Evolutionary conservation across 2,797 vertebrate genomes (phyloP).

Genomic region (Hippoglossus hippoglossus): DNA sequence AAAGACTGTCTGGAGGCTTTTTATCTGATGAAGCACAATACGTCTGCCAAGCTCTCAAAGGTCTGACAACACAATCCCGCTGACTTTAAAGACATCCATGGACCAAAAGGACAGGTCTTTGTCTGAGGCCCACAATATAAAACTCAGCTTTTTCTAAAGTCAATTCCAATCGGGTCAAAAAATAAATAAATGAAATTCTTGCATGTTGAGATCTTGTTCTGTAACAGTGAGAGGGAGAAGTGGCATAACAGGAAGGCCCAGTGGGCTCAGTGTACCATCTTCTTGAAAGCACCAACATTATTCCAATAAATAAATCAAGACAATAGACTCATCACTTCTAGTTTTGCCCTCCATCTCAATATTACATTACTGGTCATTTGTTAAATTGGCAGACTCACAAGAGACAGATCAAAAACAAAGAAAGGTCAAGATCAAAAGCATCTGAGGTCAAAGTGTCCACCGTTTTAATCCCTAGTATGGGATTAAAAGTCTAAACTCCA

Average conservation of each 20-base stretch:
- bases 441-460: too few relatives aligned
- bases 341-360: too few relatives aligned
- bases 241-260: background rate
- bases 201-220: conserved; percentile 5
- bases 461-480: too few relatives aligned
- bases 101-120: conserved; percentile 32
- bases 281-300: too few relatives aligned
- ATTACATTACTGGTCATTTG: too few relatives aligned
- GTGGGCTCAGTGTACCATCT: background rate
- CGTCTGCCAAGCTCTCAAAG: conserved; percentile 42
- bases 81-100: conserved; percentile 31
- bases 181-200: background rate
- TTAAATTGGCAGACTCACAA: too few relatives aligned
- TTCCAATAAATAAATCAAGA: too few relatives aligned
- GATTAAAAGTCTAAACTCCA: too few relatives aligned
- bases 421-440: too few relatives aligned
- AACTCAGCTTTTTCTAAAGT: conserved; percentile 18
- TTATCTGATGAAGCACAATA: conserved; percentile 61
- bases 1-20: conserved; percentile 50
- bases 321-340: too few relatives aligned
- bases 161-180: conserved; percentile 22
- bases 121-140: conserved; percentile 28
- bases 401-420: too few relatives aligned
- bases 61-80: conserved; percentile 48
- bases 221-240: background rate